phyloP scores from a whole-genome alignment of 2,797 vertebrate genomes.

The Danio tinwini region DNA sequence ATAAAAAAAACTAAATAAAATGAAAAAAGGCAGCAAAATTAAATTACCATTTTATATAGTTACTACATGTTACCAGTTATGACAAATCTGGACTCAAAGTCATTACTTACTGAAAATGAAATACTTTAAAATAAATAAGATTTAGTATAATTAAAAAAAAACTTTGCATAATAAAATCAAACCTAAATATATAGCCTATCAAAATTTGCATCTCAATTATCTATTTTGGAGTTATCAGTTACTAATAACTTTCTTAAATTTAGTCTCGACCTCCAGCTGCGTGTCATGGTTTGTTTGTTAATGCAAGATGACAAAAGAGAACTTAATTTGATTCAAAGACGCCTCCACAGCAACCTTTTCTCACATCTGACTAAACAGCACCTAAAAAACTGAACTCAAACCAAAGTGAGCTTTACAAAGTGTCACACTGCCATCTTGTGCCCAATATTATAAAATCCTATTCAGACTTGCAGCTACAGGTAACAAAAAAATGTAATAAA shows the following conservation, averaged over 20 bases:
- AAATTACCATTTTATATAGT: too few species aligned
- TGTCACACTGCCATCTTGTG: constrained; percentile 80
- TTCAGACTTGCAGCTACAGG: neutral
- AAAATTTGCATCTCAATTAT: neutral
- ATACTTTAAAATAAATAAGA: too few species aligned
- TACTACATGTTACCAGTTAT: neutral
- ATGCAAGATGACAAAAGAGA: constrained; percentile 24
- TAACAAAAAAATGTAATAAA: neutral
- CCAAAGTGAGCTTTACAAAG: constrained; percentile 40
- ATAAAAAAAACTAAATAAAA: too few species aligned
- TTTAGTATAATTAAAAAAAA: too few species aligned
- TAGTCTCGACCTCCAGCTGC: constrained; percentile 8
- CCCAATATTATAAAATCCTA: constrained; percentile 11
- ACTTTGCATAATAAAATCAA: too few species aligned
- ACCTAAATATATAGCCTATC: too few species aligned
- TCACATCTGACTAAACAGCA: neutral
- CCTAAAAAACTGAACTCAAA: neutral
- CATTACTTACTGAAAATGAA: too few species aligned
- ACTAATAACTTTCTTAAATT: constrained; percentile 33
- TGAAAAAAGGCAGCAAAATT: too few species aligned
- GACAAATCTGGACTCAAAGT: neutral
- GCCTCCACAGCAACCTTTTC: constrained; percentile 16
- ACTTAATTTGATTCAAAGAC: constrained; percentile 24
- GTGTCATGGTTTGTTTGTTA: constrained; percentile 2
- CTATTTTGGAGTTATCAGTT: neutral